Evolutionary conservation across 2,888 invertebrate species (phyloP).

Genomic region (Stegana nigrithorax): DNA sequence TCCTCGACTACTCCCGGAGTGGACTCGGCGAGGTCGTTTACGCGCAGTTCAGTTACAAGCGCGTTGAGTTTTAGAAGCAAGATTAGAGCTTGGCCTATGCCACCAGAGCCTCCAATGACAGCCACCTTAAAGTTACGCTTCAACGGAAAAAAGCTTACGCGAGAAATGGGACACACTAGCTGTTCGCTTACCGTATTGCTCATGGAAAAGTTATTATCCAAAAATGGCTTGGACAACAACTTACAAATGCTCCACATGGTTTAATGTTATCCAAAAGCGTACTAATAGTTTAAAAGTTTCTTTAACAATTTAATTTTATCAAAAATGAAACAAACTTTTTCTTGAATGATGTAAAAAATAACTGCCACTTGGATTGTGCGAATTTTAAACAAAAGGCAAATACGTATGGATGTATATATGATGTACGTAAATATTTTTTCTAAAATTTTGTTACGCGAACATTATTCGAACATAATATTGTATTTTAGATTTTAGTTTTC

Average conservation of each 20-base stretch:
- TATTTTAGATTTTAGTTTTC: neutral
- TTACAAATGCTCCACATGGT: neutral
- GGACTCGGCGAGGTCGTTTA: conserved; percentile 87
- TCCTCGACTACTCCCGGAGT: conserved; percentile 95
- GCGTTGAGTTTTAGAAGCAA: conserved; percentile 90
- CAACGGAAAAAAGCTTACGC: neutral
- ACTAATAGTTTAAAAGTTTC: neutral
- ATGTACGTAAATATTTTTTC: no score
- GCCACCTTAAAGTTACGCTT: conserved; percentile 82
- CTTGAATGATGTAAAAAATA: neutral
- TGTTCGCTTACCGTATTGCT: neutral
- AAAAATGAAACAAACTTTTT: no score
- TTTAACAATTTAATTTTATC: neutral
- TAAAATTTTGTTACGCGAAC: no score
- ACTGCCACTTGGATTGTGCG: neutral
- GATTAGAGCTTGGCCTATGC: conserved; percentile 95
- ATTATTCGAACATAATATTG: no score
- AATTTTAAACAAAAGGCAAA: no score
- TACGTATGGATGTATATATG: no score
- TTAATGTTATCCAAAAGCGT: neutral
- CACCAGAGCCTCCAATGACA: conserved; percentile 94
- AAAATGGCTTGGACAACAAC: neutral
- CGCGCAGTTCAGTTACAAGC: conserved; percentile 80
- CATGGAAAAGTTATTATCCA: neutral
- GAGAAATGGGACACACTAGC: neutral